Percentiles rank a stretch among this genome's conserved stretches.
phyloP scores from a whole-genome alignment of 1,140 invertebrate species.

The Listronotus bonariensis region DNA sequence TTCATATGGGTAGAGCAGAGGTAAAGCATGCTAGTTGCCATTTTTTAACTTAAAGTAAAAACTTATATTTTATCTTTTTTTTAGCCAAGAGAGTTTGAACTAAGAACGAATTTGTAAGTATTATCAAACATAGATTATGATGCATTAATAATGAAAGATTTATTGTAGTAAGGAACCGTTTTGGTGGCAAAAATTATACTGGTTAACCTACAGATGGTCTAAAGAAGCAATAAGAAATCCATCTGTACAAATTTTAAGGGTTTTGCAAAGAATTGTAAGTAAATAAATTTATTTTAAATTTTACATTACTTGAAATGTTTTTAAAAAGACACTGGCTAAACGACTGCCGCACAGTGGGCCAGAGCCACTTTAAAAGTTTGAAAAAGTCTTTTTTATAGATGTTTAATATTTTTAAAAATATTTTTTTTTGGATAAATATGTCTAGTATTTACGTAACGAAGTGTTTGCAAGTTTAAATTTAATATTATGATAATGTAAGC shows the following conservation, averaged over 20 bases:
- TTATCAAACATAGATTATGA: background rate
- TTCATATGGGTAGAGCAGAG: conserved; percentile 61
- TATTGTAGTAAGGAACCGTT: conserved; percentile 60
- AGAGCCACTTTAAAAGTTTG: too few relatives aligned
- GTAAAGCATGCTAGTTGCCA: conserved; percentile 6
- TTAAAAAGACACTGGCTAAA: too few relatives aligned
- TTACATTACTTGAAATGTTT: too few relatives aligned
- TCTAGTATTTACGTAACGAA: too few relatives aligned
- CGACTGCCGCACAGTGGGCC: too few relatives aligned
- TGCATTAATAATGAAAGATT: background rate
- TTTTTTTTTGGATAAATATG: too few relatives aligned
- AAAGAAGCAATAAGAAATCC: conserved; percentile 74
- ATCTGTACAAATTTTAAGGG: conserved; percentile 68
- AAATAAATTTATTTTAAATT: background rate
- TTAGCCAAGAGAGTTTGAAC: conserved; percentile 43
- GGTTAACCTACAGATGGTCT: conserved; percentile 71
- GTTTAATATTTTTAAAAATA: too few relatives aligned
- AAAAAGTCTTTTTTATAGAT: too few relatives aligned
- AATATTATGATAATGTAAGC: too few relatives aligned
- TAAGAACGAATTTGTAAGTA: conserved; percentile 35
- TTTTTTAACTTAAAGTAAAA: background rate
- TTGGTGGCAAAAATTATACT: conserved; percentile 69
- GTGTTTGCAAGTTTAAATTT: too few relatives aligned
- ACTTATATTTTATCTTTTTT: conserved; percentile 11
- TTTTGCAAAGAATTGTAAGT: conserved; percentile 79